These are phyloP conservation scores for Sebastes itinus DNA, from an alignment of 2,797 vertebrate genomes.

Conservation along the genomic window DNA sequence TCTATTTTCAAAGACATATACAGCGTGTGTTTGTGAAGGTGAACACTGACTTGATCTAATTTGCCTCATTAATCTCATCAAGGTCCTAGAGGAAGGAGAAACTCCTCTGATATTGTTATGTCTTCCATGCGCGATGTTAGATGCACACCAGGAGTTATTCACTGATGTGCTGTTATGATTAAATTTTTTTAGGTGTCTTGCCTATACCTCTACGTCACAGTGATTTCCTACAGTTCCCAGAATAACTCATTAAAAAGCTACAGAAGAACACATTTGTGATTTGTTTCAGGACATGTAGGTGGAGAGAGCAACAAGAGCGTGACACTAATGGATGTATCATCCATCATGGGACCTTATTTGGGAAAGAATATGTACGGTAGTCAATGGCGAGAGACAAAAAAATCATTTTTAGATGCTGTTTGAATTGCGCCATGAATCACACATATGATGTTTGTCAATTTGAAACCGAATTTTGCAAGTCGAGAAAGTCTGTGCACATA, in stretches of 20 bases:
- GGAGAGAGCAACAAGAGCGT: neutral
- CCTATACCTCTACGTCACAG: neutral
- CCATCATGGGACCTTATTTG: no score
- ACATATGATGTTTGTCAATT: no score
- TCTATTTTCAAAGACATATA: slow-evolving; percentile 37
- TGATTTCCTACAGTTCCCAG: neutral
- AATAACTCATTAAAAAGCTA: neutral
- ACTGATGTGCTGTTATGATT: neutral
- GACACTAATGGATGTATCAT: neutral
- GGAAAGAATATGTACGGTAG: no score
- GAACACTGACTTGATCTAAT: slow-evolving; percentile 22
- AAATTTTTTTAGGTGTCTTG: neutral
- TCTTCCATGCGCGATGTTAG: neutral
- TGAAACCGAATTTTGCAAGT: no score
- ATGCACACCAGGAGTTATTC: neutral
- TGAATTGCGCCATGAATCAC: no score
- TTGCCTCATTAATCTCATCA: slow-evolving; percentile 17
- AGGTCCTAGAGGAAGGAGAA: neutral
- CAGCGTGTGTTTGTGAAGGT: neutral
- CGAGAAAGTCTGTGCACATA: no score
- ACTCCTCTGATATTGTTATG: neutral
- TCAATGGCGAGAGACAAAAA: no score
- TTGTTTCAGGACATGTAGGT: neutral
- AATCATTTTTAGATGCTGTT: no score
- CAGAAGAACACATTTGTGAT: neutral